phyloP scores from a whole-genome alignment of 2,888 invertebrate genomes.

The Vesta saturnalis region DNA sequence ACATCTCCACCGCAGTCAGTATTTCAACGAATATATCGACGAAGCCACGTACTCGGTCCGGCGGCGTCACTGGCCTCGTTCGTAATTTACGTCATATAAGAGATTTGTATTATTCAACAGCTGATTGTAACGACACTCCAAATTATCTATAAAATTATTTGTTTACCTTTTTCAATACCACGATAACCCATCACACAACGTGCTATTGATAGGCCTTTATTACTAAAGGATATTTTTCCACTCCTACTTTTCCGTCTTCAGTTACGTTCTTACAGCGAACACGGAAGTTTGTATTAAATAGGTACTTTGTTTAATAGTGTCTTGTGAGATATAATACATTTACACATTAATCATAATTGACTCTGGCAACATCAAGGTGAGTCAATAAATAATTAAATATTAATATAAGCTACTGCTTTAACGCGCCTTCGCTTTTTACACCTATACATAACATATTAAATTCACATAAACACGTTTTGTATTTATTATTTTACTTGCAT shows the following conservation, averaged over 20 bases:
- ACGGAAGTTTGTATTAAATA: slow-evolving; percentile 12
- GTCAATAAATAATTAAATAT: slow-evolving; percentile 4
- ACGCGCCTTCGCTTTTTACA: slow-evolving; percentile 1
- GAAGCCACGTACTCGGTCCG: slow-evolving; percentile 36
- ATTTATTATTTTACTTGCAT: background rate
- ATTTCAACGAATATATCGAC: slow-evolving; percentile 40
- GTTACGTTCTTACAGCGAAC: slow-evolving; percentile 10
- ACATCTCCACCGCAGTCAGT: slow-evolving; percentile 33
- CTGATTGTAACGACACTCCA: slow-evolving; percentile 23
- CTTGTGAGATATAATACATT: slow-evolving; percentile 9
- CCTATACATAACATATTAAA: background rate
- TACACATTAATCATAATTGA: background rate
- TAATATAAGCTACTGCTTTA: background rate
- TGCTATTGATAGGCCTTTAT: slow-evolving; percentile 12
- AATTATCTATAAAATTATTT: slow-evolving; percentile 23
- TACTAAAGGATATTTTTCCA: slow-evolving; percentile 8
- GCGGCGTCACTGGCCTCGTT: slow-evolving; percentile 38
- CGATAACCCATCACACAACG: slow-evolving; percentile 17
- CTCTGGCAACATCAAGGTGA: slow-evolving; percentile 12
- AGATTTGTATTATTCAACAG: slow-evolving; percentile 29
- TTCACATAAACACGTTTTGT: background rate
- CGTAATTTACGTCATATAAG: slow-evolving; percentile 30
- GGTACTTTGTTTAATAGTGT: slow-evolving; percentile 9
- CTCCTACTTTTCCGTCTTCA: slow-evolving; percentile 15
- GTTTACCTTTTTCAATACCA: slow-evolving; percentile 23